Base-by-base conservation (phyloP, 2,113 vertebrate species). In the Thalassoma bifasciatum region DNA sequence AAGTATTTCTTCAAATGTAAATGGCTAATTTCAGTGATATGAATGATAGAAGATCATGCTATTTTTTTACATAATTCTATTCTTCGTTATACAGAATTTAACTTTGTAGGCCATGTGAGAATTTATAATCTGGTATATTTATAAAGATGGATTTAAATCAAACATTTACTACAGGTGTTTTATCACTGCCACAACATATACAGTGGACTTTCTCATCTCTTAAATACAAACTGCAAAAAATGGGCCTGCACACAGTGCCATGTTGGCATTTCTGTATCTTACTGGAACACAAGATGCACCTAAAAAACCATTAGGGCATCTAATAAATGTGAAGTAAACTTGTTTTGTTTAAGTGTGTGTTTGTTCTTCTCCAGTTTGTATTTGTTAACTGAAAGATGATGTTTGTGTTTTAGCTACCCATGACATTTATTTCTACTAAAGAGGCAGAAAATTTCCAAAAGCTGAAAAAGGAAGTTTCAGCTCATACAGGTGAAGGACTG, bases 311-410 rank as follows among this genome's bases (percentile, higher is more conserved):
- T 19, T 21, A 67, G 1, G 19, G 70, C 52, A 22, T 40, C 47
- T 40, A 80, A 84, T 86, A 86, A 80, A 86, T 88, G 37, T 66
- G 7, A 79, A 65, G 4, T 61, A 38, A 10, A 30, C 8, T 46
- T 42, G 23, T 49, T 46, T 17, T 14, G 14, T 19, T 17, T 17
- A 17, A 46, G 46, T 49, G 17, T 47, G 17, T 47, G n/a, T 49
- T 19, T 46, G 19, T 49, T 49, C 9, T 19, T 5, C 1, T 46
- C 19, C 4, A 49, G 46, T 7, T 49, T 9, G 1, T n/a, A 3
- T 30, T 30, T 6, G 6, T 30, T 30, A 4, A 30, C 22, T 42
- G 23, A 12, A 34, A 65, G 10, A 42, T 22, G 17, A 10, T 10
- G 40, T 13, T 14, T 42, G 12, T 42, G 12, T 12, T 42, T 13